Conservation (phyloP, 2,888 invertebrate species). For the Tetanocera ferruginea region DNA sequence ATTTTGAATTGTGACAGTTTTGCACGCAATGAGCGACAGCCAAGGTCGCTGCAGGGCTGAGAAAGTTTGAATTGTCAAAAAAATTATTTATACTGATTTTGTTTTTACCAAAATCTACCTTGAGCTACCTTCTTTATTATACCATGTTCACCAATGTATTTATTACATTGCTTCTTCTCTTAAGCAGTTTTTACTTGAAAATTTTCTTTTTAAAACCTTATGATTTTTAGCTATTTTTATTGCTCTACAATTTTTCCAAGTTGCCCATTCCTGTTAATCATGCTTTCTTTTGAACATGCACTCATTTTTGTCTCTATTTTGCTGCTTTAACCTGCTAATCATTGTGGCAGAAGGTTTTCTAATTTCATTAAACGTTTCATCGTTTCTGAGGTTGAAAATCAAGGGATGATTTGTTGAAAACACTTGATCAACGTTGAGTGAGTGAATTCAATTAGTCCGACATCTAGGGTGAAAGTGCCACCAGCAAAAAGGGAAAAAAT, state of each 20-base stretch:
- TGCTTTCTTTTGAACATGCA: background rate
- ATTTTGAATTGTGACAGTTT: too few species aligned
- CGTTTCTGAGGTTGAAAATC: slow-evolving; percentile 53
- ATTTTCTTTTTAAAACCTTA: slow-evolving; percentile 13
- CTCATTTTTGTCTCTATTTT: background rate
- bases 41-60: too few species aligned
- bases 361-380: slow-evolving; percentile 59
- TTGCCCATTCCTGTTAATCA: too few species aligned
- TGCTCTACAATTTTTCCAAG: background rate
- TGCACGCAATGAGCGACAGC: too few species aligned
- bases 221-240: background rate
- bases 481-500: background rate
- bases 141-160: too few species aligned
- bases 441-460: slow-evolving; percentile 64
- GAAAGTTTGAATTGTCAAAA: too few species aligned
- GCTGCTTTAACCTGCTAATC: slow-evolving; percentile 52
- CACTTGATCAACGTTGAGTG: slow-evolving; percentile 61
- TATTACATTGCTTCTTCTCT: too few species aligned
- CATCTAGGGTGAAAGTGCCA: slow-evolving; percentile 18
- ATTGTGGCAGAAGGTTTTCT: slow-evolving; percentile 63
- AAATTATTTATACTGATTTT: too few species aligned
- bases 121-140: too few species aligned
- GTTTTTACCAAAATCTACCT: too few species aligned
- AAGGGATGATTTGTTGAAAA: slow-evolving; percentile 61
- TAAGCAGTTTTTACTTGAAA: too few species aligned